phyloP scores from a whole-genome alignment of 1,140 invertebrate species.

The Drosophila tani region DNA sequence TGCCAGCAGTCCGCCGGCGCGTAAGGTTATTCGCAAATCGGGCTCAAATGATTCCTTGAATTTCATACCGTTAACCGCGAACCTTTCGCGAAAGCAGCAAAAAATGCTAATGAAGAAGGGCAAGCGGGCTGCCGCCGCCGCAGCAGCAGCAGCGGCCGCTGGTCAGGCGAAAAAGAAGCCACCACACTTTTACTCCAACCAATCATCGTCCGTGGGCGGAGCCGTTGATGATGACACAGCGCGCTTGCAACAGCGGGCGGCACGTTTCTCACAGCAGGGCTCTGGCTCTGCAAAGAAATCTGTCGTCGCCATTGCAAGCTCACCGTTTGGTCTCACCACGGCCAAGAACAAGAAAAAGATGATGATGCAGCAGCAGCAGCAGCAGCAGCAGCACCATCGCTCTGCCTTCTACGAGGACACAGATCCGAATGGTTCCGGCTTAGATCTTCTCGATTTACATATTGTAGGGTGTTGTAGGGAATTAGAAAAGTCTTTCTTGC shows the following conservation, averaged over 20 bases:
- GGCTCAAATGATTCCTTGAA: slow-evolving; percentile 62
- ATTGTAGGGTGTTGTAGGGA: slow-evolving; percentile 97
- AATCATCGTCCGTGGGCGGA: slow-evolving; percentile 87
- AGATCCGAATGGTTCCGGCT: slow-evolving; percentile 85
- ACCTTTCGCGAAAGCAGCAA: slow-evolving; percentile 72
- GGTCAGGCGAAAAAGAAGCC: slow-evolving; percentile 85
- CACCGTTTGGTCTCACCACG: slow-evolving; percentile 78
- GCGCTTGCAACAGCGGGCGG: slow-evolving; percentile 93
- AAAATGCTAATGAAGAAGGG: slow-evolving; percentile 84
- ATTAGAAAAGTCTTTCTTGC: slow-evolving; percentile 97
- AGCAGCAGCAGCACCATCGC: slow-evolving; percentile 48
- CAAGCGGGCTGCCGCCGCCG: slow-evolving; percentile 80
- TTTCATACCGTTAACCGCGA: slow-evolving; percentile 74
- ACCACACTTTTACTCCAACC: slow-evolving; percentile 88
- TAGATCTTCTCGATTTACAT: slow-evolving; percentile 93
- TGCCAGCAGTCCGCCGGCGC: slow-evolving; percentile 63
- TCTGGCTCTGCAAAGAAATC: slow-evolving; percentile 74
- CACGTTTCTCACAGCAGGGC: slow-evolving; percentile 89
- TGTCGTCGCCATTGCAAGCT: slow-evolving; percentile 81
- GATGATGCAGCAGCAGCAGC: slow-evolving; percentile 29
- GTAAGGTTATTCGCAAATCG: slow-evolving; percentile 71
- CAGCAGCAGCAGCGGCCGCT: slow-evolving; percentile 25
- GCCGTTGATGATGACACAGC: slow-evolving; percentile 89
- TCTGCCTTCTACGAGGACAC: slow-evolving; percentile 81
- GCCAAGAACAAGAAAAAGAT: slow-evolving; percentile 76